phyloP scores from a whole-genome alignment of 2,113 vertebrate species.

The Hippolais icterina region DNA sequence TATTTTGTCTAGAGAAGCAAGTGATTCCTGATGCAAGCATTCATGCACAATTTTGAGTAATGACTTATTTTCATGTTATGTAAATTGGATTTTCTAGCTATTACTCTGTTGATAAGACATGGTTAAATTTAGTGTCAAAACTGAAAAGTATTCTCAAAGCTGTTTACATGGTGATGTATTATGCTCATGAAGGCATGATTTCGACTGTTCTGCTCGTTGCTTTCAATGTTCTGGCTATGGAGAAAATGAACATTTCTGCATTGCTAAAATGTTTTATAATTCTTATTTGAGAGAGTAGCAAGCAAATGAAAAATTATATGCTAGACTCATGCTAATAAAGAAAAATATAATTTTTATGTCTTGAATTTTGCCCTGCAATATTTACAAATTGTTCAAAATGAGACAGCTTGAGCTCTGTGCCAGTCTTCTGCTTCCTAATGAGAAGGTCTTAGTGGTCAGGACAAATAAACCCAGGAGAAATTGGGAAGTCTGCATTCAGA shows the following conservation, averaged over 20 bases:
- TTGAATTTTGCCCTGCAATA: neutral
- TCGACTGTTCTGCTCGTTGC: neutral
- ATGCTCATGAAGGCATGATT: neutral
- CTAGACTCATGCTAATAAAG: neutral
- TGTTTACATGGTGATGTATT: neutral
- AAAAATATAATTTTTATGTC: neutral
- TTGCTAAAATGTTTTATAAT: neutral
- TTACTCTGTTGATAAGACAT: neutral
- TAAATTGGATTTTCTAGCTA: neutral
- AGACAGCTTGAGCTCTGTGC: neutral
- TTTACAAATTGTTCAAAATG: neutral
- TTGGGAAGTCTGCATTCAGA: neutral
- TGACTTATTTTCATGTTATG: neutral
- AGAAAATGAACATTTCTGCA: neutral
- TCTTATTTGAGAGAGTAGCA: neutral
- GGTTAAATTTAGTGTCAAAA: constrained; percentile 42
- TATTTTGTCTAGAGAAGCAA: neutral
- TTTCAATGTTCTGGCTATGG: neutral
- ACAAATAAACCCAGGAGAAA: neutral
- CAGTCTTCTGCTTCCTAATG: neutral
- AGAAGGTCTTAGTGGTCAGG: neutral
- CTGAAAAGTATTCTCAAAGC: neutral
- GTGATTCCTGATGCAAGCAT: neutral
- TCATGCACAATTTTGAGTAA: neutral
- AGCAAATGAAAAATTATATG: neutral